phyloP scores from a whole-genome alignment of 2,113 vertebrate genomes.

The Tursiops truncatus region DNA sequence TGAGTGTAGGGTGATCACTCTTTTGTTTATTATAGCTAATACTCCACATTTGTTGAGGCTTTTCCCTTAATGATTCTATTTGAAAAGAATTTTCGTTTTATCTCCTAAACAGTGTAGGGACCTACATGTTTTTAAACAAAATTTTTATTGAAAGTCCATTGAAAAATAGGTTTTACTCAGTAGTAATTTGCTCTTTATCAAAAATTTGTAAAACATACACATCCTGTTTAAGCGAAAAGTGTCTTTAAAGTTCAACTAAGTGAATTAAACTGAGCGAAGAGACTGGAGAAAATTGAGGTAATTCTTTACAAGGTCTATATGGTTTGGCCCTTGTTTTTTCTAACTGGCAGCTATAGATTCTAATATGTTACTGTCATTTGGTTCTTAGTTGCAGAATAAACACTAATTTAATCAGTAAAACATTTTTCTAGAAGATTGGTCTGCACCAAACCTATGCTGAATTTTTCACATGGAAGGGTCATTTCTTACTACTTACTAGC shows the following conservation, averaged over 20 bases:
- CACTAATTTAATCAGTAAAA: not conserved
- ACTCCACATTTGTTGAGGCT: not conserved
- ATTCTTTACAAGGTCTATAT: not conserved
- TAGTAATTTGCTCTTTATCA: not conserved
- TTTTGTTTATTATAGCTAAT: not conserved
- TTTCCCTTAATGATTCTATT: not conserved
- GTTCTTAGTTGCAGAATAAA: not conserved
- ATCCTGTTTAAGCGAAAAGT: not conserved
- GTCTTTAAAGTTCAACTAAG: not conserved
- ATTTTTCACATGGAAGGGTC: not conserved
- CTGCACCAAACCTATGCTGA: not conserved
- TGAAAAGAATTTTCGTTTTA: not conserved
- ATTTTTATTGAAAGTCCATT: not conserved
- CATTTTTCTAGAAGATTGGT: not conserved
- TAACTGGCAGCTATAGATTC: not conserved
- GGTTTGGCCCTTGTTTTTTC: not conserved
- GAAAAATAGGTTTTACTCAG: not conserved
- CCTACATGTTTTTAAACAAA: not conserved
- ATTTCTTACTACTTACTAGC: not conserved
- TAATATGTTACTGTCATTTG: not conserved
- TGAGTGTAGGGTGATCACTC: not conserved
- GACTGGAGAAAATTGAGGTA: not conserved
- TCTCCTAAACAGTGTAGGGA: not conserved
- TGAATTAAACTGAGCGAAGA: not conserved
- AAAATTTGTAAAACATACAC: not conserved